A percentile compares a stretch with the other conserved stretches of the same genome.
Evolutionary conservation across 2,888 invertebrate species (phyloP).

Genomic region (Parascotia fuliginaria): DNA sequence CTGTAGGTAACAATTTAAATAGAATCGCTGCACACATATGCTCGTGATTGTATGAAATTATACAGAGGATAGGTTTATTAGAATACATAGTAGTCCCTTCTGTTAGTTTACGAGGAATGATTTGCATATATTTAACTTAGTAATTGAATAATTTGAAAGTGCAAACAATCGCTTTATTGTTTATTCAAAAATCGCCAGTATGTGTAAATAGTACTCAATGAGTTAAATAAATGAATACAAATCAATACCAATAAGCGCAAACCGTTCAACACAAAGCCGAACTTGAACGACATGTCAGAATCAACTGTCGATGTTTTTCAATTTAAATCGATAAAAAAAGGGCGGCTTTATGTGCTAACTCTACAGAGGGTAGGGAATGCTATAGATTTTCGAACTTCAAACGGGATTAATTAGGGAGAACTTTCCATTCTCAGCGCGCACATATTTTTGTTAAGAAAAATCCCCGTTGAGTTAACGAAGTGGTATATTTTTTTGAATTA

Average conservation of each 20-base stretch:
- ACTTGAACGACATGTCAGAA: constrained; percentile 47
- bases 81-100: constrained; percentile 10
- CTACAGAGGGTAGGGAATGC: constrained; percentile 44
- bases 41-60: constrained; percentile 13
- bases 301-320: constrained; percentile 72
- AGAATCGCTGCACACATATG: constrained; percentile 11
- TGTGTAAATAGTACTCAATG: constrained; percentile 44
- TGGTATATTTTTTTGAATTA: constrained; percentile 61
- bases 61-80: constrained; percentile 12
- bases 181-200: constrained; percentile 32
- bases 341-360: constrained; percentile 43
- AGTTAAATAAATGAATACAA: constrained; percentile 55
- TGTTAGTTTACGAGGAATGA: constrained; percentile 10
- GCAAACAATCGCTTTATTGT: constrained; percentile 27
- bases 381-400: constrained; percentile 59
- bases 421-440: constrained; percentile 41
- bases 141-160: constrained; percentile 21
- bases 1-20: not conserved
- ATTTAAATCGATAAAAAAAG: constrained; percentile 72
- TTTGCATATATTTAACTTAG: constrained; percentile 13
- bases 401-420: constrained; percentile 63
- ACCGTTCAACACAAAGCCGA: constrained; percentile 52
- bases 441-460: constrained; percentile 47
- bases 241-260: constrained; percentile 64
- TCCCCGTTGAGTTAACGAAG: constrained; percentile 49